These are phyloP conservation scores for Pammene fasciana DNA, from an alignment of 2,888 invertebrate species.

Conservation along the genomic window DNA sequence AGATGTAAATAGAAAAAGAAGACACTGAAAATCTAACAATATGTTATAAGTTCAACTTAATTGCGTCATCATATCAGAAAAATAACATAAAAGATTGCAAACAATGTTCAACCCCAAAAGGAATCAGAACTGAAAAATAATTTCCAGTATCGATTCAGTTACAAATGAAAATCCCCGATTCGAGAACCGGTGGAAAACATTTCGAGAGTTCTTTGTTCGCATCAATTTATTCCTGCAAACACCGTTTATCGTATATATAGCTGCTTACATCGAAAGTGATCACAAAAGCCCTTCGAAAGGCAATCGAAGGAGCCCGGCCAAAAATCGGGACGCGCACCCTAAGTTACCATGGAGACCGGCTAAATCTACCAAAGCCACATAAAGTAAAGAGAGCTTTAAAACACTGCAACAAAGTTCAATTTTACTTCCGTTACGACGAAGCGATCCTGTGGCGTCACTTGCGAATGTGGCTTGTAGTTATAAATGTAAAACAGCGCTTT, in stretches of 20 bases:
- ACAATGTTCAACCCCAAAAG: slow-evolving; percentile 10
- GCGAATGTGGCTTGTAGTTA: slow-evolving; percentile 75
- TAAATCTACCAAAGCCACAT: slow-evolving; percentile 43
- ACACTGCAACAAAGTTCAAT: slow-evolving; percentile 47
- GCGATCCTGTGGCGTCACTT: slow-evolving; percentile 50
- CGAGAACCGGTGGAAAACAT: slow-evolving; percentile 39
- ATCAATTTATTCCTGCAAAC: slow-evolving; percentile 42
- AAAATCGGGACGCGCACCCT: slow-evolving; percentile 70
- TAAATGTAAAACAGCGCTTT: slow-evolving; percentile 82
- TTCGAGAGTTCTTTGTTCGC: slow-evolving; percentile 38
- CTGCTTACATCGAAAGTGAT: slow-evolving; percentile 54
- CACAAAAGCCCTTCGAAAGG: slow-evolving; percentile 64
- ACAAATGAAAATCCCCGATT: slow-evolving; percentile 36
- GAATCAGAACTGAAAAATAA: slow-evolving; percentile 30
- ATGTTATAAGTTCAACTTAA: neutral
- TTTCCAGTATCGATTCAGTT: slow-evolving; percentile 33
- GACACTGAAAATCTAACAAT: no score
- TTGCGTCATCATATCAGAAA: slow-evolving; percentile 6
- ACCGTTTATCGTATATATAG: slow-evolving; percentile 43
- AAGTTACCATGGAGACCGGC: slow-evolving; percentile 65
- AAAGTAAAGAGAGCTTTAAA: slow-evolving; percentile 50
- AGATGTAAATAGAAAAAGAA: no score
- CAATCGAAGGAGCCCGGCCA: slow-evolving; percentile 71
- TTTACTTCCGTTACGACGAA: slow-evolving; percentile 40
- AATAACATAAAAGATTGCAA: slow-evolving; percentile 24